These are phyloP conservation scores for Protomyctophum bolini DNA, from an alignment of 2,113 vertebrate species.

Conservation along the genomic window DNA sequence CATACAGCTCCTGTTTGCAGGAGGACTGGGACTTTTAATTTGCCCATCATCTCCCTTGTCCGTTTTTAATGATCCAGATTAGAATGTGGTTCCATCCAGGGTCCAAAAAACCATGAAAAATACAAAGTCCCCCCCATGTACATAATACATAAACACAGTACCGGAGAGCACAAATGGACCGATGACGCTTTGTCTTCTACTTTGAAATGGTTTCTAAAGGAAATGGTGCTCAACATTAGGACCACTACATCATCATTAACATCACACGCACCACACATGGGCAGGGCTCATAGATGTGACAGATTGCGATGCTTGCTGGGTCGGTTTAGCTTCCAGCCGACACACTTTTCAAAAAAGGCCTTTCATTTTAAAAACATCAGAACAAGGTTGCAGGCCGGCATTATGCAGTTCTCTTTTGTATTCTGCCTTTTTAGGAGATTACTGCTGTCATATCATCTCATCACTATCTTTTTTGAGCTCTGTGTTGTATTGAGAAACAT, in stretches of 20 bases:
- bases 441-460: slow-evolving; percentile 50
- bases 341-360: neutral
- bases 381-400: neutral
- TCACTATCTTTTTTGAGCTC: slow-evolving; percentile 41
- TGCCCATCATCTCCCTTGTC: too few species aligned
- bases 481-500: slow-evolving; percentile 30
- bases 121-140: too few species aligned
- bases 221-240: slow-evolving; percentile 2
- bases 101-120: too few species aligned
- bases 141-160: neutral
- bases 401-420: neutral
- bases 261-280: slow-evolving; percentile 7
- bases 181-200: neutral
- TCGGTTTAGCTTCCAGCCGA: slow-evolving; percentile 8
- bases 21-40: too few species aligned
- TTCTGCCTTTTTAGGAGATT: slow-evolving; percentile 43
- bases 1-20: neutral
- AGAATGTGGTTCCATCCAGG: too few species aligned
- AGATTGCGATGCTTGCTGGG: neutral
- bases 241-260: slow-evolving; percentile 17
- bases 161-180: neutral
- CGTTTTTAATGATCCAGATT: too few species aligned
- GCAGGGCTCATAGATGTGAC: neutral
- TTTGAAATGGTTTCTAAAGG: slow-evolving; percentile 1
- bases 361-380: neutral